Evolutionary conservation across 2,888 invertebrate species (phyloP), one percentile per base, ranked within the genome.

Genomic region (Sminthurides aquaticus): DNA sequence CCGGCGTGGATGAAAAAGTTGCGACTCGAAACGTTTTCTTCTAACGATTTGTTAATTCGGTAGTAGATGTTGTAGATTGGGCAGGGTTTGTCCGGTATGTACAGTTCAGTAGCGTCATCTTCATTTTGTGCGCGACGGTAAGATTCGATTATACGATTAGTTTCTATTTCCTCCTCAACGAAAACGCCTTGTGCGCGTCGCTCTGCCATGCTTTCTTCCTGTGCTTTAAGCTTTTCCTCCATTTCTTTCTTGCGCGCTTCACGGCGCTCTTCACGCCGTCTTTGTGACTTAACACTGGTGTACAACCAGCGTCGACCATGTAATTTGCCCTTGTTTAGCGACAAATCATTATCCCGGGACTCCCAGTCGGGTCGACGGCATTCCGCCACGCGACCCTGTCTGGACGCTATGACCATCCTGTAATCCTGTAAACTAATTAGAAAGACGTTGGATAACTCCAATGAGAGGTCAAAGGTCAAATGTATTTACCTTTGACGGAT

Each of bases 1-100:
- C 79, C 81, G 80, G 86, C 81, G 0, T 85, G 84, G 0, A 86
- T 70, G 84, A 85, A 85, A 62, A 87, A 78, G 0, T 82, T 83
- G 25, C 80, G 76, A 1, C 79, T 77, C 1, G 73, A 70, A 22
- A 65, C 57, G 15, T 52, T 54, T 3, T 69, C 70, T 15, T 63
- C 61, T 0, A 83, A 82, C 67, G 57, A 48, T 28, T 66, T 65
- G 59, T 71, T 72, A 15, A 72, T 69, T 24, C 67, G 62, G 34
- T 84, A 85, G 66, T 82, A 80, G 27, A 84, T 78, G 79, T 84
- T 83, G 20, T 84, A 76, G n/a, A 87, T 79, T 56, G 79, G 77
- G 75, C 83, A 86, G 0, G 86, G 84, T 5, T 79, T 76, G 73
- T 81, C 78, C 0, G 86, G 86, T 68, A 83, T 79, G 72, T 81